Evolutionary conservation across 2,797 vertebrate genomes (phyloP).

Genomic region (Fistularia tabacaria): DNA sequence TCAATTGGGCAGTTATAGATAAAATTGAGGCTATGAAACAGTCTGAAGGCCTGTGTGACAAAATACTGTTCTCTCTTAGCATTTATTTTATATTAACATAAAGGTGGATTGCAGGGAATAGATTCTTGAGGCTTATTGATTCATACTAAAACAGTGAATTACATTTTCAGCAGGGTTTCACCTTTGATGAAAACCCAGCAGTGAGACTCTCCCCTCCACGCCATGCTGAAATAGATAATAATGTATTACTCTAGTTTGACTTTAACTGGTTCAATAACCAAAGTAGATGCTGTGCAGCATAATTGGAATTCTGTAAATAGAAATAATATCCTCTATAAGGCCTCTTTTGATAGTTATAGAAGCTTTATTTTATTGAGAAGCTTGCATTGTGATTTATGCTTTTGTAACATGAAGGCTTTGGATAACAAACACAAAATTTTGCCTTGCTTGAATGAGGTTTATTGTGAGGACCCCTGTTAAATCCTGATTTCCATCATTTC

Average conservation of each 20-base stretch:
- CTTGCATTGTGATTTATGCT: conserved; percentile 8
- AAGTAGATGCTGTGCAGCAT: conserved; percentile 62
- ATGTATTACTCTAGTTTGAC: conserved; percentile 71
- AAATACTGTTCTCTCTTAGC: conserved; percentile 67
- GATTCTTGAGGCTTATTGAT: conserved; percentile 69
- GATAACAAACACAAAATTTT: no score
- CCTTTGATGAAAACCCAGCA: conserved; percentile 68
- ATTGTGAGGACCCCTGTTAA: conserved; percentile 26
- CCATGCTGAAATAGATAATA: conserved; percentile 66
- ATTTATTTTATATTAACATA: conserved; percentile 72
- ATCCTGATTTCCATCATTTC: conserved; percentile 22
- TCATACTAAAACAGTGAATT: conserved; percentile 73
- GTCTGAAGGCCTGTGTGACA: conserved; percentile 54
- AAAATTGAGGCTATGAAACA: conserved; percentile 64
- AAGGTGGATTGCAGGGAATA: conserved; percentile 63
- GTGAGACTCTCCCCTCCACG: conserved; percentile 59
- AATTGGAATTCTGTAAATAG: conserved; percentile 66
- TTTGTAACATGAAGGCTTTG: no score
- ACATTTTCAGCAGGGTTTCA: conserved; percentile 71
- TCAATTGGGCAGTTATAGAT: conserved; percentile 69
- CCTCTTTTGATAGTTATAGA: conserved; percentile 38
- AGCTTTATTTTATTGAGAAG: conserved; percentile 30
- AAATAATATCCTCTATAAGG: conserved; percentile 50
- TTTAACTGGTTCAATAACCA: conserved; percentile 63
- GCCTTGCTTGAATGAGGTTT: conserved; percentile 2